phyloP scores from a whole-genome alignment of 1,140 invertebrate genomes.

The Gonatopus flavifemur region DNA sequence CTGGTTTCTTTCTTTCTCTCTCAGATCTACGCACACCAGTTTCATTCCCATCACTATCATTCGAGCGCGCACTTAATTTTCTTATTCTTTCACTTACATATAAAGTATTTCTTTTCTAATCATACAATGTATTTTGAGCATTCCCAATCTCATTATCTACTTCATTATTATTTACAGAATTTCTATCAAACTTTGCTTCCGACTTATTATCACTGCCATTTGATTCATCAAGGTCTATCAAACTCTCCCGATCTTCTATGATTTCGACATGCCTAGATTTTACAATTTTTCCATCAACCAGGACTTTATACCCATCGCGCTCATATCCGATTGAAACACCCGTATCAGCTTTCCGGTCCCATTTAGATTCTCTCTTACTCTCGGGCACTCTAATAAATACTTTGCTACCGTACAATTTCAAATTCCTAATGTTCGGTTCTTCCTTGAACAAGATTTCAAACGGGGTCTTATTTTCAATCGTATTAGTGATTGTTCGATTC shows the following conservation, averaged over 20 bases:
- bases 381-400: background rate
- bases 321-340: background rate
- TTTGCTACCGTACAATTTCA: background rate
- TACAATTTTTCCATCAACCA: background rate
- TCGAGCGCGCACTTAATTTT: no score
- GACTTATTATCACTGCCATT: slow-evolving; percentile 1
- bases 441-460: background rate
- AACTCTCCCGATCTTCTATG: slow-evolving; percentile 7
- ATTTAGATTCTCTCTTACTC: background rate
- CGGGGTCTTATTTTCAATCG: background rate
- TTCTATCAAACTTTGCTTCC: no score
- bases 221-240: background rate
- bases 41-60: no score
- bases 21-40: background rate
- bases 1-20: background rate
- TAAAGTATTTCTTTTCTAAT: no score
- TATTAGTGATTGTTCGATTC: background rate
- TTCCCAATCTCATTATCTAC: no score
- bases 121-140: no score
- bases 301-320: background rate
- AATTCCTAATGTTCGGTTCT: background rate
- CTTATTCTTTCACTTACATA: no score
- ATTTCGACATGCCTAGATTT: slow-evolving; percentile 16
- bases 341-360: background rate
- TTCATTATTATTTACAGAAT: no score